Evolutionary conservation across 2,113 vertebrate genomes (phyloP).

Genomic region (Ictidomys tridecemlineatus): DNA sequence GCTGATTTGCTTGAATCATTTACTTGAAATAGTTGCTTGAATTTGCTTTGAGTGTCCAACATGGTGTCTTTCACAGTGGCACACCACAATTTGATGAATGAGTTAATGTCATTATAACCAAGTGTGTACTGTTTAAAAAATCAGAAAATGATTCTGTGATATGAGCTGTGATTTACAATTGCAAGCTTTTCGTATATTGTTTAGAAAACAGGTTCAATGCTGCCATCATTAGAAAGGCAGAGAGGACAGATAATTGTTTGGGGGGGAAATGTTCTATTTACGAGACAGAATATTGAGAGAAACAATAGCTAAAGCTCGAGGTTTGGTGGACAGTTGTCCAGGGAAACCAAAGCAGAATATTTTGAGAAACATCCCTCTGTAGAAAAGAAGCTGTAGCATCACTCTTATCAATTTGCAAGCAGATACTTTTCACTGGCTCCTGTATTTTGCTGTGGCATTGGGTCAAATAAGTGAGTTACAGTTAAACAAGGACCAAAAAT

Average conservation of each 20-base stretch:
- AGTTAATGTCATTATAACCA: background rate
- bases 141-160: background rate
- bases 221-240: background rate
- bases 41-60: background rate
- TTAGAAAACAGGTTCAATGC: conserved; percentile 6
- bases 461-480: background rate
- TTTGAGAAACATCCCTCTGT: background rate
- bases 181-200: background rate
- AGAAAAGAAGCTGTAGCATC: background rate
- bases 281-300: conserved; percentile 27
- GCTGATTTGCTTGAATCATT: background rate
- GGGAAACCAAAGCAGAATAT: background rate
- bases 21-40: background rate
- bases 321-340: background rate
- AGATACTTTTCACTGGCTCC: background rate
- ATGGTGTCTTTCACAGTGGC: background rate
- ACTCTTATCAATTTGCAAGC: background rate
- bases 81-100: background rate
- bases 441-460: conserved; percentile 33
- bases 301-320: conserved; percentile 11
- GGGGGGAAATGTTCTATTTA: background rate
- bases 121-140: background rate
- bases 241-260: background rate
- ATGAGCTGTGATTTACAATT: conserved; percentile 20
- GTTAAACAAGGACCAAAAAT: conserved; percentile 48